Evolutionary conservation across 2,113 vertebrate genomes (phyloP), one percentile per base, ranked within the genome.

Genomic region (Anarhynchus alexandrinus): DNA sequence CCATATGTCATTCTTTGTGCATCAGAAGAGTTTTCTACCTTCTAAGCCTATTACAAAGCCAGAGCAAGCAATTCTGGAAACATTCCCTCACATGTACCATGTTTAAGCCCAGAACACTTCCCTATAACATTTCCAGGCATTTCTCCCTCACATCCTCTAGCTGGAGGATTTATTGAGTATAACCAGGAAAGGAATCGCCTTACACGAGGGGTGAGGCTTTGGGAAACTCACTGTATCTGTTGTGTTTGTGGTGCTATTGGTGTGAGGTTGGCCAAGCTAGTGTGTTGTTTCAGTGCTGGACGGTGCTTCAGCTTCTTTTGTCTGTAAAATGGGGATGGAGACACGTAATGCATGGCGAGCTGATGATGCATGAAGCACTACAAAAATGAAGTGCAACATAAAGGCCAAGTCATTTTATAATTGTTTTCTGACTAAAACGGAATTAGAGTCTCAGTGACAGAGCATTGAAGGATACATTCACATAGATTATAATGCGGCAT

Each of bases 371-470:
- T 89, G 93, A 87, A 95, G 36, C 47, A 36, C 78, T 64, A 55
- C 62, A 96, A 88, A 91, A 87, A 89, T 51, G 42, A 91, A 90
- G 74, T 82, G 85, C 91, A 88, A 51, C 47, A 82, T 91, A 91
- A 97, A 96, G 94, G 86, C 94, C 89, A 94, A 97, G 84, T 62
- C 61, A 45, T 90, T 87, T 95, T 91, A 77, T 94, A 97, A 96
- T 95, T 94, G 92, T 96, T 96, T 95, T 93, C 83, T 94, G 94
- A 57, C 88, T 94, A 93, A 96, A 95, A 91, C 78, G 87, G 93
- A 94, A 97, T 95, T 95, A 95, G 78, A 93, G 67, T 91, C 54
- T 94, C 87, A 55, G 40, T 91, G 88, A 87, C 88, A 93, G 81
- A 80, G 54, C 57, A 55, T 2, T 93, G 94, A 95, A 95, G 62